Evolutionary conservation across 1,140 invertebrate genomes (phyloP).

Genomic region (Heliconius hermathena): DNA sequence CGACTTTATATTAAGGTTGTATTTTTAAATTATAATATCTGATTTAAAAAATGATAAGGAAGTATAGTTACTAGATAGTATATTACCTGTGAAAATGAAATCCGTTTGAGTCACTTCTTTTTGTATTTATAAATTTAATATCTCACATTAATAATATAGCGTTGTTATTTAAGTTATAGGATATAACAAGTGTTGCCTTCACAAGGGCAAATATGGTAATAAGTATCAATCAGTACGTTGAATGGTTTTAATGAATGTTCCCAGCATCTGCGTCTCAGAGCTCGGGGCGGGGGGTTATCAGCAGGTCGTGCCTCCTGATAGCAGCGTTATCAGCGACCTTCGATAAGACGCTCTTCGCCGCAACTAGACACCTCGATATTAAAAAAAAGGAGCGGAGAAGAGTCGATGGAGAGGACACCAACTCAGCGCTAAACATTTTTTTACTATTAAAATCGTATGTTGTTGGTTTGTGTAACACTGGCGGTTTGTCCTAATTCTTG

Average conservation of each 20-base stretch:
- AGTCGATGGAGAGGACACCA: neutral
- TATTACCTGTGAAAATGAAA: neutral
- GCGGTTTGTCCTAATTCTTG: too few species aligned
- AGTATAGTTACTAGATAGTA: neutral
- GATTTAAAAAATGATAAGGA: too few species aligned
- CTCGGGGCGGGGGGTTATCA: constrained; percentile 20
- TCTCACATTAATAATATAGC: neutral
- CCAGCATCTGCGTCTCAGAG: constrained; percentile 1
- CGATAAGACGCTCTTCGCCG: constrained; percentile 3
- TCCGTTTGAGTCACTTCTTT: neutral
- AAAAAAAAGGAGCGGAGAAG: constrained; percentile 5
- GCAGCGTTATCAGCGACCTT: constrained; percentile 24
- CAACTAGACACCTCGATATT: constrained; percentile 23
- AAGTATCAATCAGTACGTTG: neutral
- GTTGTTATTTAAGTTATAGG: neutral
- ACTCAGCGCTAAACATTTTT: neutral
- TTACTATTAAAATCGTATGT: too few species aligned
- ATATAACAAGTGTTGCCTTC: neutral
- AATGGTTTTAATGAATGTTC: constrained; percentile 1
- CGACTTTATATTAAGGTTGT: too few species aligned
- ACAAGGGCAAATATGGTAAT: neutral
- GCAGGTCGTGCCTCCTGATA: constrained; percentile 36
- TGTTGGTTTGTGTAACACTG: too few species aligned
- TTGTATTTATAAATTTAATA: neutral
- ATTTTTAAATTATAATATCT: too few species aligned